These are phyloP conservation scores for Chelonoidis abingdonii DNA, from an alignment of 2,113 vertebrate species.

Conservation along the genomic window DNA sequence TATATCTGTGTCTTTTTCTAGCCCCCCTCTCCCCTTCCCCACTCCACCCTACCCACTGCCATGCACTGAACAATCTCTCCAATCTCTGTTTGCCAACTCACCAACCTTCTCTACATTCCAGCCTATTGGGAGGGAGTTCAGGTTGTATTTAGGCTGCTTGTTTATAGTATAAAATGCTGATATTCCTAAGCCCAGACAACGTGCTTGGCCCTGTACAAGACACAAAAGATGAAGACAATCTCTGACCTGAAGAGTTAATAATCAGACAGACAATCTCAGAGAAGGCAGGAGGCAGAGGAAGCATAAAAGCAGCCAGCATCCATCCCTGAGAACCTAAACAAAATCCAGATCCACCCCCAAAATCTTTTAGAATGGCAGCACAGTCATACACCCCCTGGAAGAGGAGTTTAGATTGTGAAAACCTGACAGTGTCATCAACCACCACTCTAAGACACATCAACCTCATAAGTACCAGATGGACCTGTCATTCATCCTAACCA, in stretches of 20 bases:
- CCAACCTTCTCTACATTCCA: conserved; percentile 9
- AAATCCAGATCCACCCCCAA: neutral
- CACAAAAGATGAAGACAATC: neutral
- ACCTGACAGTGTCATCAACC: neutral
- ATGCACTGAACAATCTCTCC: conserved; percentile 15
- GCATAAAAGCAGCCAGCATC: neutral
- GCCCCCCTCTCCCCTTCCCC: neutral
- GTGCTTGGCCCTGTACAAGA: conserved; percentile 7
- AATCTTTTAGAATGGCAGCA: neutral
- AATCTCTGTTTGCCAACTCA: neutral
- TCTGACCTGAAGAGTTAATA: neutral
- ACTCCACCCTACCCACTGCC: neutral
- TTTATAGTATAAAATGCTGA: neutral
- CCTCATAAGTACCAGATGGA: neutral
- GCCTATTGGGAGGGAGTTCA: neutral
- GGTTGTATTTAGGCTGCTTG: neutral
- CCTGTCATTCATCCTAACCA: neutral
- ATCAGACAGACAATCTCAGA: neutral
- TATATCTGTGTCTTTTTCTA: neutral
- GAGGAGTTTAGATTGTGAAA: neutral
- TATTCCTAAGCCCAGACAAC: neutral
- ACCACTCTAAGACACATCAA: neutral
- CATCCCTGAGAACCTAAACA: neutral
- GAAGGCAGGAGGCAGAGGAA: neutral
- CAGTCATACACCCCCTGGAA: neutral